A percentile compares a stretch with the other conserved stretches of the same genome.
Conservation (phyloP, 2,888 invertebrate genomes). For the Clunio marinus region DNA sequence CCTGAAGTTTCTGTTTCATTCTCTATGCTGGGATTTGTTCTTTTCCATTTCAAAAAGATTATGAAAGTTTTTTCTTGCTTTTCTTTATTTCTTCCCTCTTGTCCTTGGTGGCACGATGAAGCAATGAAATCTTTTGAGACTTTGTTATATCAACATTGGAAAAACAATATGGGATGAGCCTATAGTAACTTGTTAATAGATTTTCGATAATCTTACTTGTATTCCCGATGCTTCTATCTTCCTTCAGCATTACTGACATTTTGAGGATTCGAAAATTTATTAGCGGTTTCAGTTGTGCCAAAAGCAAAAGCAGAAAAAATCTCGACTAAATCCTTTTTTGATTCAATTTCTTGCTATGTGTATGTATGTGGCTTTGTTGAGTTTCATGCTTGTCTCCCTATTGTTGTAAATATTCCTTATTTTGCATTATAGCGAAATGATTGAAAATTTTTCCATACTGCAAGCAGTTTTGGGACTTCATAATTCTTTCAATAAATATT, state of each 20-base stretch:
- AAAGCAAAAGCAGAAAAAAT: slow-evolving; percentile 25
- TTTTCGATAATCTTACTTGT: slow-evolving; percentile 20
- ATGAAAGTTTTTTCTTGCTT: slow-evolving; percentile 28
- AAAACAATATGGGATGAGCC: slow-evolving; percentile 3
- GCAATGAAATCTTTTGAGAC: slow-evolving; percentile 35
- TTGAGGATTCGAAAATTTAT: slow-evolving; percentile 31
- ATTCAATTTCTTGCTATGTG: slow-evolving; percentile 33
- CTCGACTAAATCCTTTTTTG: slow-evolving; percentile 36
- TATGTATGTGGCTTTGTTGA: not conserved
- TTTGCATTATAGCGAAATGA: slow-evolving; percentile 13
- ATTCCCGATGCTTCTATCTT: not conserved
- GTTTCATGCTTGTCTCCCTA: slow-evolving; percentile 1
- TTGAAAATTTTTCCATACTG: slow-evolving; percentile 31
- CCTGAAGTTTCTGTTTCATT: not conserved
- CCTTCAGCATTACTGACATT: slow-evolving; percentile 13
- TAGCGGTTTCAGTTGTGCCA: slow-evolving; percentile 26
- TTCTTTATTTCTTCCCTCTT: not conserved
- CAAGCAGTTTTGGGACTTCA: slow-evolving; percentile 38
- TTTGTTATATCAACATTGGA: slow-evolving; percentile 28
- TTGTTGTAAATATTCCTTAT: slow-evolving; percentile 21
- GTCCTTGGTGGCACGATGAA: not conserved
- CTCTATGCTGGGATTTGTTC: slow-evolving; percentile 26
- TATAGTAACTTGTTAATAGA: slow-evolving; percentile 36
- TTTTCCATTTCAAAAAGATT: slow-evolving; percentile 39
- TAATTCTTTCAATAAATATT: slow-evolving; percentile 36